These are phyloP conservation scores for Caenorhabditis tropicalis DNA, from an alignment of 1,140 invertebrate genomes.

Conservation along the genomic window DNA sequence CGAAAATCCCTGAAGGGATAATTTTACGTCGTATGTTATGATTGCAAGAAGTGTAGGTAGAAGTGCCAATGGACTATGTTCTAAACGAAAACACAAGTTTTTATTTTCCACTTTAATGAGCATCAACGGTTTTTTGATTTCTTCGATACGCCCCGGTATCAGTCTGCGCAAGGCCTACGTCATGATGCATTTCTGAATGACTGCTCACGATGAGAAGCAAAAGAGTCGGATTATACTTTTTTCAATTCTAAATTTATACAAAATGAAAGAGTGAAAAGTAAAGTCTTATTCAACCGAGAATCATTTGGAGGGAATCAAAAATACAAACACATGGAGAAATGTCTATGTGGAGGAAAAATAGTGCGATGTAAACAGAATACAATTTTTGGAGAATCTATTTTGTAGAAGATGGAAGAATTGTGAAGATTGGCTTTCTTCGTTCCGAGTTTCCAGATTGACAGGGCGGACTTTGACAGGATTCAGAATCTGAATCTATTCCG, in stretches of 20 bases:
- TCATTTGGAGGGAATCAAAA: background rate
- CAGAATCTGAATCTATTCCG: conserved; percentile 32
- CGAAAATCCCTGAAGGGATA: background rate
- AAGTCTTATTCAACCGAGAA: background rate
- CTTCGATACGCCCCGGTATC: too few relatives aligned
- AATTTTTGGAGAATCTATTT: too few relatives aligned
- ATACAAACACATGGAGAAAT: background rate
- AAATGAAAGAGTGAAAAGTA: too few relatives aligned
- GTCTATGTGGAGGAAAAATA: background rate
- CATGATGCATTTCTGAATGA: too few relatives aligned
- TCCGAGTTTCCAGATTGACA: conserved; percentile 9
- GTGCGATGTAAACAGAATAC: too few relatives aligned
- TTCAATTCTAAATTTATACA: background rate
- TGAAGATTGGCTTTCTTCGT: conserved; percentile 38
- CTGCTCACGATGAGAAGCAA: background rate
- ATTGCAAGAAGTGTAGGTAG: too few relatives aligned
- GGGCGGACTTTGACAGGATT: conserved; percentile 1
- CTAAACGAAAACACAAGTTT: too few relatives aligned
- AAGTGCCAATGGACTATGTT: too few relatives aligned
- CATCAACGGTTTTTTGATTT: too few relatives aligned
- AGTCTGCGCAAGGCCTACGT: too few relatives aligned
- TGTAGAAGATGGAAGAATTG: conserved; percentile 34
- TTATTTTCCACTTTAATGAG: too few relatives aligned
- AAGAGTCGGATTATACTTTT: background rate
- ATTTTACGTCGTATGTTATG: background rate